These are phyloP conservation scores for Malacoraja senta DNA, from an alignment of 2,797 vertebrate genomes.

Conservation along the genomic window DNA sequence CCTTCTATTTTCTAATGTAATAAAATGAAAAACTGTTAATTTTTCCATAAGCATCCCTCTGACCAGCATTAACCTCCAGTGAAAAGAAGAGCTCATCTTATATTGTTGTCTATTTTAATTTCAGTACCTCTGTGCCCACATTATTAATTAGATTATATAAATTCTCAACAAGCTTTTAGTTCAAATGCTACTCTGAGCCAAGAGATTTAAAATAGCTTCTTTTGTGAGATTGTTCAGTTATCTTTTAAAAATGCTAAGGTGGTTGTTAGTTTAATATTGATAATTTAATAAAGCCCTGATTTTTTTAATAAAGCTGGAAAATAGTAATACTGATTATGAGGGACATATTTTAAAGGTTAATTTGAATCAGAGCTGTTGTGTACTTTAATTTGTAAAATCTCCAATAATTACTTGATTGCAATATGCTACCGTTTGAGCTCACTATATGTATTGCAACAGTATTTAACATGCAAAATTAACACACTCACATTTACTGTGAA, in stretches of 20 bases:
- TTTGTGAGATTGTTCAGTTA: background rate
- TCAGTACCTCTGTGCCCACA: background rate
- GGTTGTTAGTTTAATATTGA: background rate
- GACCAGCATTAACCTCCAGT: background rate
- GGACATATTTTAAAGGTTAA: background rate
- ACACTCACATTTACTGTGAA: background rate
- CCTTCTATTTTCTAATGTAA: background rate
- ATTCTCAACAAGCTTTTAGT: background rate
- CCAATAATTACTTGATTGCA: background rate
- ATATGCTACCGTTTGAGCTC: slow-evolving; percentile 13
- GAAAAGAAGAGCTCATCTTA: background rate
- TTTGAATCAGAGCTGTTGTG: background rate
- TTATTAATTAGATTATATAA: slow-evolving; percentile 1
- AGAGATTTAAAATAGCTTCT: slow-evolving; percentile 17
- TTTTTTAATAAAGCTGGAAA: background rate
- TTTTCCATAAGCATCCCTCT: background rate
- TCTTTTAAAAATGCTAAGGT: background rate
- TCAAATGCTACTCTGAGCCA: background rate
- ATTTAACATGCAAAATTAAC: background rate
- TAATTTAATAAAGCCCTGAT: background rate
- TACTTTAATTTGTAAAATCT: background rate
- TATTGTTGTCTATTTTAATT: background rate
- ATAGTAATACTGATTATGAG: background rate
- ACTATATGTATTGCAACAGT: background rate
- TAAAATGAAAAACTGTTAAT: background rate